Conservation (phyloP, 2,888 invertebrate species). For the Chaitophorus viminalis region DNA sequence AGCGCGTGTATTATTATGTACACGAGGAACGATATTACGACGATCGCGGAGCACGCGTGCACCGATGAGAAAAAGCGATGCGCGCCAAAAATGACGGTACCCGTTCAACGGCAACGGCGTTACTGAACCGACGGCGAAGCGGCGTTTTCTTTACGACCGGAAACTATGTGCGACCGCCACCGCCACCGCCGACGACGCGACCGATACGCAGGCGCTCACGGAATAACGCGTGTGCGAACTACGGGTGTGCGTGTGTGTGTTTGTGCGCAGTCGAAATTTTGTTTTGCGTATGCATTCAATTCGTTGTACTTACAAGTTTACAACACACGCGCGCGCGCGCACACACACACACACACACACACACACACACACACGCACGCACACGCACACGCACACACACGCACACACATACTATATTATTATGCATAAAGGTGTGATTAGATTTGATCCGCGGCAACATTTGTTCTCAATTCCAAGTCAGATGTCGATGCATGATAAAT, state of each 20-base stretch:
- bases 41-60: not conserved
- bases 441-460: too few species aligned
- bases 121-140: conserved; percentile 33
- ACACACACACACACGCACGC: too few species aligned
- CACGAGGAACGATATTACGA: not conserved
- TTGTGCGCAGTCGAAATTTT: not conserved
- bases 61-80: not conserved
- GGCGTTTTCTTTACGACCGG: conserved; percentile 50
- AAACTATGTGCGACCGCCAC: conserved; percentile 16
- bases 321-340: too few species aligned
- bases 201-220: conserved; percentile 45
- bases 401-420: too few species aligned
- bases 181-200: not conserved
- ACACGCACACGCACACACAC: too few species aligned
- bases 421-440: too few species aligned
- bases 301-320: too few species aligned
- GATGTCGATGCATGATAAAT: too few species aligned
- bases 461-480: too few species aligned
- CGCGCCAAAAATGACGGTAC: not conserved
- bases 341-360: too few species aligned
- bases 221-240: not conserved
- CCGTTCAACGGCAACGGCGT: conserved; percentile 52
- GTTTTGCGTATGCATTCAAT: too few species aligned
- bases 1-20: not conserved
- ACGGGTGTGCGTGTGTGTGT: not conserved